Evolutionary conservation across 2,888 invertebrate genomes (phyloP), one percentile per base, ranked within the genome.

Genomic region (Drosophila multiciliata): DNA sequence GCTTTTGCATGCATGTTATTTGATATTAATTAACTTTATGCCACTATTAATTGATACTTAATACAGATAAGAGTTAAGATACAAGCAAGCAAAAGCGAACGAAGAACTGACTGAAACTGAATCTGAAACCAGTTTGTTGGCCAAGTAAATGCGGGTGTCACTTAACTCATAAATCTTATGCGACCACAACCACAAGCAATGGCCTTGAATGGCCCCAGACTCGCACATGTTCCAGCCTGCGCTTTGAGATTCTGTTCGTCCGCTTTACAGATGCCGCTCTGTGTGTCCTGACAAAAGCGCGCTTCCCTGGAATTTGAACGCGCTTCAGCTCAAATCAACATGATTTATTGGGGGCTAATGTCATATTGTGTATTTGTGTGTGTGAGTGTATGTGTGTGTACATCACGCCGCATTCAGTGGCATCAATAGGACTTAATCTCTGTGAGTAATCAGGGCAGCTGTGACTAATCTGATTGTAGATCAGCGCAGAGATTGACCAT

Each of bases 81-180:
- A 66, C 50, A 70, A 20, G 36, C 49, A 57, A 59, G 58, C 68
- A 60, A 55, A 60, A 55, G 55, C 67, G 57, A 61, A 61, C 70
- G 76, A 62, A 82, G 79, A 79, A 79, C 79, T 60, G 64, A 40
- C 35, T 38, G 55, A 40, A 62, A 53, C 58, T 50, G 70, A 67
- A 66, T 36, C 55, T 38, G 50, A 81, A 87, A 87, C 87, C 78
- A 74, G 87, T 89, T 89, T 87, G 75, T 69, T 61, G 72, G 66
- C 72, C 71, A 77, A 77, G 79, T 82, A 73, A 78, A 82, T 82
- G 85, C 85, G 83, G 83, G 86, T 86, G 89, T 85, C 86, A 82
- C 88, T 85, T 73, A 66, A 74, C 81, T 77, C 87, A 89, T 89
- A 87, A 87, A 87, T 87, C 89, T 87, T 77, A 17, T 70, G 60